Evolutionary conservation across 2,113 vertebrate species (phyloP), one percentile per base, ranked within the genome.

Genomic region (Daboia siamensis): DNA sequence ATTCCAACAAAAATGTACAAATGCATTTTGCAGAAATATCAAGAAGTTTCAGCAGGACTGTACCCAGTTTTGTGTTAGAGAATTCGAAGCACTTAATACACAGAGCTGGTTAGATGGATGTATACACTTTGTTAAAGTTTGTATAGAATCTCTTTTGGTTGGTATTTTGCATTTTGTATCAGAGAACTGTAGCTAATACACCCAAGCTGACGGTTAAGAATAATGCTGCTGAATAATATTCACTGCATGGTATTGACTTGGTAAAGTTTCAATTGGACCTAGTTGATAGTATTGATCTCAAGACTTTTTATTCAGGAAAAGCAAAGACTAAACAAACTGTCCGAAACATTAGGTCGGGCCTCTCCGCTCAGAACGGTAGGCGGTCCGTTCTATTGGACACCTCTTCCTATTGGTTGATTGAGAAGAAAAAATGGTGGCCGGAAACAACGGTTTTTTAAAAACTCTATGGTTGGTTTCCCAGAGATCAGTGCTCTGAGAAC

Each of bases 401-500:
- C 59, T 9, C n/a, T 10, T 56, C 91, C 39, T 7, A 94, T 93
- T 95, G 96, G 94, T 1, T 44, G 46, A 20, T 39, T 84, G 54
- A 69, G 29, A 55, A 48, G 39, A 3, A 15, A 33, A 7, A 8
- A 54, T 1, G 1, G 4, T 9, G 6, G 33, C 51, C 23, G 1
- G 51, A 61, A 39, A 6, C 59, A 33, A 7, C 9, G 20, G 8
- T 0, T 3, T 10, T 44, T 5, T 29, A 1, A 26, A 55, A 55
- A n/a, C 69, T 57, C 44, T 88, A 89, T 91, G 17, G 46, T 91
- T 33, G 11, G 17, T 24, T 20, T 8, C 0, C 44, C 0, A 0
- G 0, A 5, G 5, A 0, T 8, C 90, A 0, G 8, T 26, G 15
- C 0, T 88, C 6, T 11, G 90, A 0, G 1, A 20, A 5, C 55